Evolutionary conservation across 2,113 vertebrate genomes (phyloP), one percentile per base, ranked within the genome.

Genomic region (Cyrtonyx montezumae): DNA sequence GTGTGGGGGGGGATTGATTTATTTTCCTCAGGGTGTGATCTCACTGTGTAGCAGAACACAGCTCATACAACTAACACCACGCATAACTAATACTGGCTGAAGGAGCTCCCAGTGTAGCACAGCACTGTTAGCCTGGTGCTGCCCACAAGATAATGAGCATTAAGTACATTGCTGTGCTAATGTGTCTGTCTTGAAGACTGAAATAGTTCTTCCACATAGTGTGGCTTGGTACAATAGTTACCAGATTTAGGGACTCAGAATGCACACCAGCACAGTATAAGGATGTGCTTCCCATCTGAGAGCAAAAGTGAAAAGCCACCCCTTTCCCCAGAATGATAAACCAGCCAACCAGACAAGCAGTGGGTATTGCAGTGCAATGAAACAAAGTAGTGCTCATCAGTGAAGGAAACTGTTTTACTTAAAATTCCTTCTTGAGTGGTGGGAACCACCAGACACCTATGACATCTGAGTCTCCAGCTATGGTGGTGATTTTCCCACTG

Each of bases 151-250:
- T 51, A 86, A 87, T 26, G 34, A 94, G 61, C 21, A n/a, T 80
- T 30, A 36, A 84, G 11, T 55, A 40, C 45, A 37, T 25, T 13
- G n/a, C 67, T 28, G 25, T 46, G 48, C 46, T 36, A 49, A 49
- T 69, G n/a, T 36, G 16, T 11, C 11, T 70, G 16, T 51, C 34
- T 70, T 14, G 19, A 28, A 36, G 46, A 49, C 36, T 28, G 22
- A 73, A 8, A 13, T 58, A 15, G 4, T 53, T 81, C 49, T 30
- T 84, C 69, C 74, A 36, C 17, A 32, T 56, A 32, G 30, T 80
- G 30, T 10, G 1, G 0, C 34, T 61, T 43, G 69, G 3, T 32
- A 11, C 68, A 2, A 4, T 11, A 8, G 6, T 45, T 22, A 32
- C 42, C 8, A 30, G 1, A 14, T 58, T 43, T 53, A 62, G 68